Evolutionary conservation across 1,140 invertebrate genomes (phyloP).

Genomic region (Magallana angulata): DNA sequence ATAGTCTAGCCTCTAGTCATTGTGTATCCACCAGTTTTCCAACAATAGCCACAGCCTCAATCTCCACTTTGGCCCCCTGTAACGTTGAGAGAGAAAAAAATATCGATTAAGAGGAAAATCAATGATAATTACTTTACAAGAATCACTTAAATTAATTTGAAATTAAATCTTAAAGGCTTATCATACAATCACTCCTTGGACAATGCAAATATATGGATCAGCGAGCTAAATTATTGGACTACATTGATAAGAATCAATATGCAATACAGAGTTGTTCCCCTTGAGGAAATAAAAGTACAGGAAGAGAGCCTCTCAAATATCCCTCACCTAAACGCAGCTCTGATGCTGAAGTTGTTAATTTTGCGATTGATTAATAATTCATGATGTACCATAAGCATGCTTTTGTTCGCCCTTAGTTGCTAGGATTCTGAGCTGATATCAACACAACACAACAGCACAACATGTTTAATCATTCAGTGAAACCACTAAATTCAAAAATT

Average conservation of each 20-base stretch:
- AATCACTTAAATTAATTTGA: background rate
- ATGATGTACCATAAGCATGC: background rate
- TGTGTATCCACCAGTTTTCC: constrained; percentile 61
- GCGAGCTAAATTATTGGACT: background rate
- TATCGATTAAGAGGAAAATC: background rate
- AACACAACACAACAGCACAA: no score
- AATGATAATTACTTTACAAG: background rate
- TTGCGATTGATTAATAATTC: background rate
- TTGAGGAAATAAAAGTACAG: background rate
- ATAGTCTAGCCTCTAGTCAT: constrained; percentile 25
- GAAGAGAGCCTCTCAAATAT: background rate
- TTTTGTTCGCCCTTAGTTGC: background rate
- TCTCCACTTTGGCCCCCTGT: constrained; percentile 72
- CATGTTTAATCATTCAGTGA: no score
- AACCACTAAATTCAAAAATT: no score
- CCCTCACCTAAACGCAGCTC: background rate
- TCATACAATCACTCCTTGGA: background rate
- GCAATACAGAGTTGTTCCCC: background rate
- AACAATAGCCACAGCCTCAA: constrained; percentile 73
- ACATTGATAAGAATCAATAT: background rate
- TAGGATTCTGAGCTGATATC: background rate
- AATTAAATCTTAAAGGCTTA: constrained; percentile 7
- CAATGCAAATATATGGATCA: background rate
- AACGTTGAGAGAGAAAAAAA: constrained; percentile 24
- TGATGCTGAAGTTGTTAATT: background rate